Conservation (phyloP, 1,140 invertebrate genomes). For the Drosophila navojoa region DNA sequence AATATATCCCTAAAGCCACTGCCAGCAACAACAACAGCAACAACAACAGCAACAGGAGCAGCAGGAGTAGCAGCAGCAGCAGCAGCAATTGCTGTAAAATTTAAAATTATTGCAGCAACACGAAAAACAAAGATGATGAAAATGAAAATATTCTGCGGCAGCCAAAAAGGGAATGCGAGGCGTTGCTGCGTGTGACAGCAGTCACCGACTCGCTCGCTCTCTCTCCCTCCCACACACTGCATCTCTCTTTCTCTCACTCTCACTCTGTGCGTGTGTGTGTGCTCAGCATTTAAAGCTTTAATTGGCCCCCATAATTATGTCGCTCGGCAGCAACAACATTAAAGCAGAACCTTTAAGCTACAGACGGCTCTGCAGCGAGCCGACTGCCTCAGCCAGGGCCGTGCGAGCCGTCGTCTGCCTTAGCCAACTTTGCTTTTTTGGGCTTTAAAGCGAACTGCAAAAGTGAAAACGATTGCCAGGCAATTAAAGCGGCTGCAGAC, state of each 20-base stretch:
- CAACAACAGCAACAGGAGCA: constrained; percentile 8
- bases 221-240: too few relatives aligned
- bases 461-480: too few relatives aligned
- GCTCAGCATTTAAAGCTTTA: constrained; percentile 41
- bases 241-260: too few relatives aligned
- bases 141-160: constrained; percentile 37
- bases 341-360: constrained; percentile 42
- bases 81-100: constrained; percentile 32
- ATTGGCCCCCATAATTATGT: constrained; percentile 59
- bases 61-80: too few relatives aligned
- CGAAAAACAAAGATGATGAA: constrained; percentile 40
- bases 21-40: constrained; percentile 7
- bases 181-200: constrained; percentile 71
- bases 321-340: constrained; percentile 35
- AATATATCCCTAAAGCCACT: constrained; percentile 54
- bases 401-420: too few relatives aligned
- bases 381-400: neutral
- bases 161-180: constrained; percentile 41
- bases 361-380: neutral
- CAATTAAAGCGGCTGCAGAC: too few relatives aligned
- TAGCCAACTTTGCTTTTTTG: too few relatives aligned
- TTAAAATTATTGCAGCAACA: constrained; percentile 45
- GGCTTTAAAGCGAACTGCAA: too few relatives aligned
- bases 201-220: constrained; percentile 1
- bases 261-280: neutral